Conservation (phyloP, 1,140 invertebrate genomes). For the Drosophila virilis region DNA sequence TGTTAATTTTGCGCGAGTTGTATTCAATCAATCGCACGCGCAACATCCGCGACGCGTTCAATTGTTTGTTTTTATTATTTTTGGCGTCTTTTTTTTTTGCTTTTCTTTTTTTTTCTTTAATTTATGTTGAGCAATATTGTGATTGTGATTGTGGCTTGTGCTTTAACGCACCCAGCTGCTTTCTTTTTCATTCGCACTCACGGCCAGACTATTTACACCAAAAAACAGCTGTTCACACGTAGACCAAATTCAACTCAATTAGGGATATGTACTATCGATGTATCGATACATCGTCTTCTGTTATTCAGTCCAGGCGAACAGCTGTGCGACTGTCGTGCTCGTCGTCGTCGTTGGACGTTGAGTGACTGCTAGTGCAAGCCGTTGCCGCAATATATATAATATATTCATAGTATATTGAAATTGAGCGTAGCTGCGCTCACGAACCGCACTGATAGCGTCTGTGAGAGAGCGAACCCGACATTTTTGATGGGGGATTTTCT, state of each 20-base stretch:
- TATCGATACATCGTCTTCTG: slow-evolving; percentile 39
- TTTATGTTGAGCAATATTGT: slow-evolving; percentile 62
- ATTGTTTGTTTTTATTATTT: slow-evolving; percentile 38
- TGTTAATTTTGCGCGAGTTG: slow-evolving; percentile 51
- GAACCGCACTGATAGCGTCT: slow-evolving; percentile 38
- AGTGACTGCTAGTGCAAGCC: slow-evolving; percentile 48
- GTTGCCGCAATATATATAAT: slow-evolving; percentile 56
- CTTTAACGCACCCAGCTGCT: slow-evolving; percentile 38
- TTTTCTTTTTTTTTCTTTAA: slow-evolving; percentile 53
- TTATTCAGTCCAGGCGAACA: slow-evolving; percentile 24
- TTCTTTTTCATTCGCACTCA: slow-evolving; percentile 47
- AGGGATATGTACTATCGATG: slow-evolving; percentile 21
- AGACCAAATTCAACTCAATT: slow-evolving; percentile 20
- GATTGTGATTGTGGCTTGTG: slow-evolving; percentile 56
- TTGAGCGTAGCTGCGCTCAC: slow-evolving; percentile 27
- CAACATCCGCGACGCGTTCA: slow-evolving; percentile 13
- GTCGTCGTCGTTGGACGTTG: slow-evolving; percentile 24
- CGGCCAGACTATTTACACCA: slow-evolving; percentile 39
- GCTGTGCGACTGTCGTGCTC: slow-evolving; percentile 19
- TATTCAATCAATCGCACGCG: slow-evolving; percentile 53
- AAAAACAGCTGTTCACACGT: slow-evolving; percentile 45
- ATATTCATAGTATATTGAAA: slow-evolving; percentile 16
- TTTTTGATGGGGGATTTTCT: slow-evolving; percentile 58
- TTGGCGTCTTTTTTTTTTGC: slow-evolving; percentile 15
- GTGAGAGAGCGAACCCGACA: slow-evolving; percentile 6